phyloP scores from a whole-genome alignment of 2,797 vertebrate species.

The Telmatherina bonti region DNA sequence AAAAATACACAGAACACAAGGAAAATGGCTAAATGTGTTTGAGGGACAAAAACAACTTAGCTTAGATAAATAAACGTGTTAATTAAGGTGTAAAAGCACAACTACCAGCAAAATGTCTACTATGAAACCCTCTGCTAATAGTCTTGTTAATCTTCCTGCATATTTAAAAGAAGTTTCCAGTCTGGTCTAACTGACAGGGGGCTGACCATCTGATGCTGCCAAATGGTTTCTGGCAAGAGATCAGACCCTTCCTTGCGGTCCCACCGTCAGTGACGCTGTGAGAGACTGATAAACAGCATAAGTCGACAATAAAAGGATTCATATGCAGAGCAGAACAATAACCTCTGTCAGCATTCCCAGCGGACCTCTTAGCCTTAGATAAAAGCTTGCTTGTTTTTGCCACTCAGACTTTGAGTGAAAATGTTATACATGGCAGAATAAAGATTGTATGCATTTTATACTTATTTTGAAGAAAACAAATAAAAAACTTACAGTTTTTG shows the following conservation, averaged over 20 bases:
- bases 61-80: neutral
- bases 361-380: neutral
- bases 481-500: slow-evolving; percentile 89
- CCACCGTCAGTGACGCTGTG: slow-evolving; percentile 10
- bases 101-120: neutral
- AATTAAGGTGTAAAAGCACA: neutral
- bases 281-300: slow-evolving; percentile 36
- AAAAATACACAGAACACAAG: neutral
- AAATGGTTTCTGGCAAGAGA: slow-evolving; percentile 23
- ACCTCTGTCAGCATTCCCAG: slow-evolving; percentile 16
- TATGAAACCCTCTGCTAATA: neutral
- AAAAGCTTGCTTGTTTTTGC: slow-evolving; percentile 1
- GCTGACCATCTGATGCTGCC: slow-evolving; percentile 7
- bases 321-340: slow-evolving; percentile 1
- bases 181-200: neutral
- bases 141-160: slow-evolving; percentile 13
- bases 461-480: neutral
- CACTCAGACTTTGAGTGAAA: slow-evolving; percentile 1
- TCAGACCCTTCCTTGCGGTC: slow-evolving; percentile 11
- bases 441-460: neutral
- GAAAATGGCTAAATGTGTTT: neutral
- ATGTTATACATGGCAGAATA: neutral
- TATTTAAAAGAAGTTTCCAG: slow-evolving; percentile 21
- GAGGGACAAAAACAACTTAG: neutral
- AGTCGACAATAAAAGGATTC: slow-evolving; percentile 19